phyloP scores from a whole-genome alignment of 2,113 vertebrate genomes.

The Phodopus roborovskii region DNA sequence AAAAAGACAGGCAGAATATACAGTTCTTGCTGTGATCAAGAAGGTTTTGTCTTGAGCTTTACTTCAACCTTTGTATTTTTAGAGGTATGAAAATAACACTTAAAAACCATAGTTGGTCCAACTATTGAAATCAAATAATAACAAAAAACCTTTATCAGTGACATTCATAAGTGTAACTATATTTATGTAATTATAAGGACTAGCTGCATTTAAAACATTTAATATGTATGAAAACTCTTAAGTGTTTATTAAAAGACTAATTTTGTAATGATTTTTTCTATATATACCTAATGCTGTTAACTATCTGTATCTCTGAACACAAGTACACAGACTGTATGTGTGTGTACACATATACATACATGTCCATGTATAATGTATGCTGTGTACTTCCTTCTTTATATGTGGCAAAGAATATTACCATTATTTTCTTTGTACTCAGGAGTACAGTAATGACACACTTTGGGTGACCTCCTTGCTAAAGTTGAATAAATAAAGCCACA shows the following conservation, averaged over 20 bases:
- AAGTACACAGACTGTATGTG: not conserved
- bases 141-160: not conserved
- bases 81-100: conserved; percentile 56
- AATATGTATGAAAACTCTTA: conserved; percentile 24
- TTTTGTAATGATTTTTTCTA: not conserved
- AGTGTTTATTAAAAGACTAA: conserved; percentile 18
- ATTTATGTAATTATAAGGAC: conserved; percentile 52
- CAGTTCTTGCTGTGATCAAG: conserved; percentile 46
- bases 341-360: too few species aligned
- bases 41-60: conserved; percentile 37
- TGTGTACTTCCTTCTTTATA: not conserved
- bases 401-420: not conserved
- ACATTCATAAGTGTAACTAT: not conserved
- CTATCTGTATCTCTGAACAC: conserved; percentile 25
- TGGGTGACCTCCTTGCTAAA: not conserved
- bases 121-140: conserved; percentile 38
- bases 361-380: not conserved
- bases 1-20: conserved; percentile 32
- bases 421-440: not conserved
- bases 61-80: conserved; percentile 14
- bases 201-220: conserved; percentile 23
- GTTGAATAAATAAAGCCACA: not conserved
- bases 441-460: not conserved
- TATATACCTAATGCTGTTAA: not conserved
- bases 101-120: conserved; percentile 46